Conservation (phyloP, 2,797 vertebrate species). For the Takifugu ocellatus region DNA sequence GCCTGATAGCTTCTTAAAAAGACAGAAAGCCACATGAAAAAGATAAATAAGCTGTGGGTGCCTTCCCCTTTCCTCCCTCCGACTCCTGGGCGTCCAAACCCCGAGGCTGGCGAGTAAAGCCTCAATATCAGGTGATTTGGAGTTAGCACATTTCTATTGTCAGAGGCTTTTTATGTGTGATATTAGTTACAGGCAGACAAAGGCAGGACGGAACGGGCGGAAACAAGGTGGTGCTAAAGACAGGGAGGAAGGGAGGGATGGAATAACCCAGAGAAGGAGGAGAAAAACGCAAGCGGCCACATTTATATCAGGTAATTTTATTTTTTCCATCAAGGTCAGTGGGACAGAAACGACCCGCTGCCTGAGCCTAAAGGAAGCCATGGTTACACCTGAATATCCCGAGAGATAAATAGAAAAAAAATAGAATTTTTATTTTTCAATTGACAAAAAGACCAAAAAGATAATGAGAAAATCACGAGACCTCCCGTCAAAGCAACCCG, state of each 20-base stretch:
- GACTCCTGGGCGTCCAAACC: conserved; percentile 36
- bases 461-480: no score
- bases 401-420: neutral
- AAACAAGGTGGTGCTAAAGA: conserved; percentile 46
- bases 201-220: conserved; percentile 60
- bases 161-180: conserved; percentile 65
- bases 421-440: no score
- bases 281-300: conserved; percentile 20
- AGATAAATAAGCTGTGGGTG: conserved; percentile 62
- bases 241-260: conserved; percentile 10
- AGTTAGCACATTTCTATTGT: conserved; percentile 66
- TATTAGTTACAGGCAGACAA: conserved; percentile 74
- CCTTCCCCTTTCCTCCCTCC: conserved; percentile 34
- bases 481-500: no score
- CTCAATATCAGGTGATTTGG: conserved; percentile 60
- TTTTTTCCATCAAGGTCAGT: conserved; percentile 53
- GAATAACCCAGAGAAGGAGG: conserved; percentile 6
- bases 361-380: conserved; percentile 10
- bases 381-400: conserved; percentile 1
- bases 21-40: conserved; percentile 59
- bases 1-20: conserved; percentile 47
- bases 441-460: no score
- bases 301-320: conserved; percentile 63
- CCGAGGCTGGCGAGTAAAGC: conserved; percentile 51
- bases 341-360: conserved; percentile 47